A percentile compares a stretch with the other conserved stretches of the same genome.
Conservation (phyloP, 2,113 vertebrate species). For the Centropristis striata region DNA sequence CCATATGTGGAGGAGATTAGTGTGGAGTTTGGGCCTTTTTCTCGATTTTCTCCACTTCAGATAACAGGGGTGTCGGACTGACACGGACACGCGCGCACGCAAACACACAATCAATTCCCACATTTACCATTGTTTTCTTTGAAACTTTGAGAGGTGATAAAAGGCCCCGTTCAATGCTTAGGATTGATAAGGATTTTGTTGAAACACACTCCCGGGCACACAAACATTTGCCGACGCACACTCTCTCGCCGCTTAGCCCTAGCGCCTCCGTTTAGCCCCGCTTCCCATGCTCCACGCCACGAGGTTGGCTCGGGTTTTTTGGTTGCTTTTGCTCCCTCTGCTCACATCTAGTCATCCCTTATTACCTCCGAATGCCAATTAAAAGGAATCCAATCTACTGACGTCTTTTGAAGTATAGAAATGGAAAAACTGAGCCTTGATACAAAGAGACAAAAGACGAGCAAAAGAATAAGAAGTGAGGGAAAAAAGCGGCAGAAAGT, state of each 20-base stretch:
- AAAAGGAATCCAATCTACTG: constrained; percentile 75
- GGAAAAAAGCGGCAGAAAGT: constrained; percentile 20
- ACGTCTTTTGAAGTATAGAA: constrained; percentile 75
- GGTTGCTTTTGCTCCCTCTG: constrained; percentile 36
- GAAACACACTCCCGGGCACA: background rate
- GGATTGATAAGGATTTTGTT: constrained; percentile 9
- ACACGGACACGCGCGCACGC: background rate
- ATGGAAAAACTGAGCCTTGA: constrained; percentile 60
- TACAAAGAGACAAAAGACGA: constrained; percentile 57
- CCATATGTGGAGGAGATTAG: constrained; percentile 79
- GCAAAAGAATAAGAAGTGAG: constrained; percentile 33
- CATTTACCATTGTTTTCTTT: constrained; percentile 62
- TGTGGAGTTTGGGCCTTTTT: constrained; percentile 59
- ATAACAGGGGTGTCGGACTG: constrained; percentile 58
- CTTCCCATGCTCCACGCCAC: background rate
- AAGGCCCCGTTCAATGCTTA: constrained; percentile 50
- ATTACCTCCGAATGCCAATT: constrained; percentile 68
- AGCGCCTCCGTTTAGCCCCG: constrained; percentile 18
- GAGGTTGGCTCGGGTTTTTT: constrained; percentile 15
- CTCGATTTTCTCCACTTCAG: constrained; percentile 63
- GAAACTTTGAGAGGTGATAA: constrained; percentile 50
- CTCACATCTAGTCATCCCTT: constrained; percentile 45
- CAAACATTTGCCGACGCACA: constrained; percentile 3
- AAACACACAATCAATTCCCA: constrained; percentile 49
- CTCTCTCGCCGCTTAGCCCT: background rate